Conservation (phyloP, 2,888 invertebrate genomes). For the Papilio elwesi region DNA sequence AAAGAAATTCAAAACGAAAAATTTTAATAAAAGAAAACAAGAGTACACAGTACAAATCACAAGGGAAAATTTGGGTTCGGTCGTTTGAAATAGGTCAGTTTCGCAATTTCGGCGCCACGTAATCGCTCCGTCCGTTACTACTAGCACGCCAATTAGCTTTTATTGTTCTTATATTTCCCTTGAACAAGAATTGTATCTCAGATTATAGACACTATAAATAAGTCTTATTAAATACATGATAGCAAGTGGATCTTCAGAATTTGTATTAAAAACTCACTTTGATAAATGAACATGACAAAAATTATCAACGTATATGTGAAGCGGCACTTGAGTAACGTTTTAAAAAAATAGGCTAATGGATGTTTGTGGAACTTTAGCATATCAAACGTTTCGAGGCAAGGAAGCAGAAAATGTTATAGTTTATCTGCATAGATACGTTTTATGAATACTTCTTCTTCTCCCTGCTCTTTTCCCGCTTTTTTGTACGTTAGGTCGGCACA, state of each 20-base stretch:
- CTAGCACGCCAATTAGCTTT: conserved; percentile 80
- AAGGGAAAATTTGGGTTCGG: conserved; percentile 35
- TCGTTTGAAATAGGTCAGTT: conserved; percentile 73
- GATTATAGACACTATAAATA: conserved; percentile 8
- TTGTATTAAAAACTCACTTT: too few relatives aligned
- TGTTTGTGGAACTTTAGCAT: too few relatives aligned
- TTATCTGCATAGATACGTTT: too few relatives aligned
- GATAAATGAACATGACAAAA: too few relatives aligned
- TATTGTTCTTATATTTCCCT: conserved; percentile 62
- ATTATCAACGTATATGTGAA: too few relatives aligned
- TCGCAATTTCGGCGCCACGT: conserved; percentile 70
- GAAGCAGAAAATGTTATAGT: too few relatives aligned
- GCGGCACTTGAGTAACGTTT: too few relatives aligned
- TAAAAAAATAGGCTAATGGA: too few relatives aligned
- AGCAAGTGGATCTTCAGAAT: background rate
- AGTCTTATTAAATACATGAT: background rate
- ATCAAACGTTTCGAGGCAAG: too few relatives aligned
- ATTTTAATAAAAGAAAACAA: conserved; percentile 17
- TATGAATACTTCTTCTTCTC: too few relatives aligned
- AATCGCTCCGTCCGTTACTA: conserved; percentile 64
- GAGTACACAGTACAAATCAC: conserved; percentile 30
- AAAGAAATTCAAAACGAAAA: background rate
- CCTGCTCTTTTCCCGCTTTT: too few relatives aligned
- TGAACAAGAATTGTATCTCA: conserved; percentile 44
- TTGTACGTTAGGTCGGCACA: too few relatives aligned